These are phyloP conservation scores for Myrmecophaga tridactyla DNA, from an alignment of 2,113 vertebrate genomes.

Conservation along the genomic window DNA sequence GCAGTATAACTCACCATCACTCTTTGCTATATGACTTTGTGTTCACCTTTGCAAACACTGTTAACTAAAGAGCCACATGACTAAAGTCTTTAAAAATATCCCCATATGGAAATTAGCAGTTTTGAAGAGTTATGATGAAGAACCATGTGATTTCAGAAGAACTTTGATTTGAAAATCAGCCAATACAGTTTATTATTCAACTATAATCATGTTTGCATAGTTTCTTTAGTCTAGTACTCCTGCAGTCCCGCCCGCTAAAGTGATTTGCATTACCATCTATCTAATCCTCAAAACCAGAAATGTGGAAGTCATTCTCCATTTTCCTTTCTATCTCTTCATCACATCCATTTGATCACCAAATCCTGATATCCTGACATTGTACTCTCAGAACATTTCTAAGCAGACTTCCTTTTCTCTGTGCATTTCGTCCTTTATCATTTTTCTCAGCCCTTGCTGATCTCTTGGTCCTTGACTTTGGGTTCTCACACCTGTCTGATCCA, in stretches of 20 bases:
- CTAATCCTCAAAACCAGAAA: not conserved
- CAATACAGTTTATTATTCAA: not conserved
- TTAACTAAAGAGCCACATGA: not conserved
- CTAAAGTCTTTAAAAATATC: not conserved
- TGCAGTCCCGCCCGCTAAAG: not conserved
- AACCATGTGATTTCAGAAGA: not conserved
- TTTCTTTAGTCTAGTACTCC: not conserved
- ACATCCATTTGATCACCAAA: not conserved
- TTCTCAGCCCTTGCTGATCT: not conserved
- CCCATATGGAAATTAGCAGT: not conserved
- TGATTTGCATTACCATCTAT: not conserved
- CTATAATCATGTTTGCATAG: not conserved
- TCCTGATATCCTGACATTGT: not conserved
- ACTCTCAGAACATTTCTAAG: not conserved
- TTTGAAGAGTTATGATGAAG: not conserved
- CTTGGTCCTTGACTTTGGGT: not conserved
- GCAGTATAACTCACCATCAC: not conserved
- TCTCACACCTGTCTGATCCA: not conserved
- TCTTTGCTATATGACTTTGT: not conserved
- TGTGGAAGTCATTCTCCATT: not conserved
- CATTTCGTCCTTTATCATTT: not conserved
- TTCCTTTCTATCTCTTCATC: not conserved
- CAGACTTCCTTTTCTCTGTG: not conserved
- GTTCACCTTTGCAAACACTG: not conserved
- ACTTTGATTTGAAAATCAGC: not conserved